Evolutionary conservation across 2,888 invertebrate species (phyloP).

Genomic region (Smittia sp.): DNA sequence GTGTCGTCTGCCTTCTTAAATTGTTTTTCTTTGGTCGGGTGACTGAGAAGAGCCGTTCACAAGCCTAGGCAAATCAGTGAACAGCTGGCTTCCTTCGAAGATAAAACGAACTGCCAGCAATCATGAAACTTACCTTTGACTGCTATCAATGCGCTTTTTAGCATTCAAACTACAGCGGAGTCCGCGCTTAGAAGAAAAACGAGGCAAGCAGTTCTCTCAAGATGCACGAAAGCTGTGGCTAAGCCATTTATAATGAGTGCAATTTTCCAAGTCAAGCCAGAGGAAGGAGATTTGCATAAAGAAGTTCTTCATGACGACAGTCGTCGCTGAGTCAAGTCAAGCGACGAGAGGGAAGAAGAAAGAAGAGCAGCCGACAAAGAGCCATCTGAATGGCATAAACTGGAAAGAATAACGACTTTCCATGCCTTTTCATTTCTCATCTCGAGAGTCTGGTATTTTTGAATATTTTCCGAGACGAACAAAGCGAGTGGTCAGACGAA

Average conservation of each 20-base stretch:
- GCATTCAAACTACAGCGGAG: too few species aligned
- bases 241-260: constrained; percentile 39
- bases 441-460: neutral
- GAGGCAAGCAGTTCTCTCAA: too few species aligned
- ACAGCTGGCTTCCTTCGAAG: too few species aligned
- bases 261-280: neutral
- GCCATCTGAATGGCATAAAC: constrained; percentile 32
- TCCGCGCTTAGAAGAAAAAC: too few species aligned
- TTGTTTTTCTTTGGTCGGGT: neutral
- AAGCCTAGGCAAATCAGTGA: too few species aligned
- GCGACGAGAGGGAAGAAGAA: neutral
- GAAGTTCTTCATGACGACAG: constrained; percentile 23
- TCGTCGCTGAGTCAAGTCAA: neutral
- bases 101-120: too few species aligned
- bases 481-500: constrained; percentile 1
- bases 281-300: constrained; percentile 33
- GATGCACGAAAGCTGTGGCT: neutral
- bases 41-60: too few species aligned
- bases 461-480: neutral
- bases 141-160: too few species aligned
- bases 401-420: constrained; percentile 37
- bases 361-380: constrained; percentile 32
- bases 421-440: neutral
- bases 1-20: constrained; percentile 7
- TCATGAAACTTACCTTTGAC: too few species aligned